Base-by-base conservation (phyloP, 2,113 vertebrate species). In the Varanus salvator region DNA sequence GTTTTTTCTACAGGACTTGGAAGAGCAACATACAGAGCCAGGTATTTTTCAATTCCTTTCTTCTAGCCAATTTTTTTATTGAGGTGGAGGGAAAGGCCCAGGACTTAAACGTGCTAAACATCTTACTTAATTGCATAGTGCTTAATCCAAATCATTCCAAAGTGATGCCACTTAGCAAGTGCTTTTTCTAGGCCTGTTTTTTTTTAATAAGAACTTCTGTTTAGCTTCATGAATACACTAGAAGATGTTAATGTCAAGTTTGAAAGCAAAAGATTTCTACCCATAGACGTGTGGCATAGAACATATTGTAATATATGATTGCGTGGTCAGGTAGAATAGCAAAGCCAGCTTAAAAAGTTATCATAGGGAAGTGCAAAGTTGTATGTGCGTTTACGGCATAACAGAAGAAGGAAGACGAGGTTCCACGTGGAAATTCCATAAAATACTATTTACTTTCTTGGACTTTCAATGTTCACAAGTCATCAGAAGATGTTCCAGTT, bases 41-140 rank as follows among this genome's bases (percentile, higher is more conserved):
- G 99, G 99, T 99, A 99, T 97, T 98, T 98, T 96, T 96, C 89
- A 81, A 88, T 91, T 69, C 34, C 34, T 83, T 89, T 77, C 60
- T 77, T 89, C 82, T 77, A 23, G 69, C 48, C 38, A 12, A 29
- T 60, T 60, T n/a, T 88, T 75, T 83, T 2, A 66, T 52, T 54
- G 23, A 31, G 44, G 64, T 69, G 31, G 77, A 80, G 77, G 19
- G 60, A 88, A 80, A 74, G 38, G 48, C 7, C n/a, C 84, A 85
- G 91, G n/a, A 50, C 80, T 38, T 94, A 54, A 76, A 50, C 38
- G 31, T 76, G 34, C n/a, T 57, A 74, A 25, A 57, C 34, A 8
- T 72, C 23, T 95, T 94, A 80, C 15, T 93, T 76, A 96, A 90
- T 92, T 90, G 50, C 95, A 86, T 88, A 0, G 94, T 96, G 91